These are phyloP conservation scores for Amaurobius ferox DNA, from an alignment of 2,888 invertebrate species.

Conservation along the genomic window DNA sequence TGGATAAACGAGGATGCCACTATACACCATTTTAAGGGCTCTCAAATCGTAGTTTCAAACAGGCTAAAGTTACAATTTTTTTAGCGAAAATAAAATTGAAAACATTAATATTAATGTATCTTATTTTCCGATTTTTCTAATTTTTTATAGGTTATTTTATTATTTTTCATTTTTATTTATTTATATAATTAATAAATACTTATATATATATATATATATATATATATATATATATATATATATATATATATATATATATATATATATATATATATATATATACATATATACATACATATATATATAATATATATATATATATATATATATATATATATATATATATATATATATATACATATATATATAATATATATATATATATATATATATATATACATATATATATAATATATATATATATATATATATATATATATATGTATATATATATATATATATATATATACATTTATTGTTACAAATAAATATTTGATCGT, in stretches of 20 bases:
- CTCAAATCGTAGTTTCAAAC: too few relatives aligned
- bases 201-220: constrained; percentile 5
- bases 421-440: not conserved
- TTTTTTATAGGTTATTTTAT: too few relatives aligned
- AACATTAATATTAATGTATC: too few relatives aligned
- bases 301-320: not conserved
- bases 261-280: not conserved
- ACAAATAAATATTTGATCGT: too few relatives aligned
- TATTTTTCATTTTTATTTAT: too few relatives aligned
- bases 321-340: constrained; percentile 2
- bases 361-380: not conserved
- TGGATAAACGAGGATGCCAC: too few relatives aligned
- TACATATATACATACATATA: not conserved
- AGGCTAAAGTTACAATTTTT: too few relatives aligned
- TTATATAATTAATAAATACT: not conserved
- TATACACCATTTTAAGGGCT: too few relatives aligned
- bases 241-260: constrained; percentile 5
- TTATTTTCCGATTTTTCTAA: too few relatives aligned
- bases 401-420: not conserved
- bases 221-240: not conserved
- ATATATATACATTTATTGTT: too few relatives aligned
- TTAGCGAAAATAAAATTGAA: too few relatives aligned
- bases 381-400: constrained; percentile 5
- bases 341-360: not conserved
- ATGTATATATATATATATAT: too few relatives aligned